A percentile compares a stretch with the other conserved stretches of the same genome.
These are phyloP conservation scores for Spinibarbus caldwelli DNA, from an alignment of 2,797 vertebrate genomes.

Conservation along the genomic window DNA sequence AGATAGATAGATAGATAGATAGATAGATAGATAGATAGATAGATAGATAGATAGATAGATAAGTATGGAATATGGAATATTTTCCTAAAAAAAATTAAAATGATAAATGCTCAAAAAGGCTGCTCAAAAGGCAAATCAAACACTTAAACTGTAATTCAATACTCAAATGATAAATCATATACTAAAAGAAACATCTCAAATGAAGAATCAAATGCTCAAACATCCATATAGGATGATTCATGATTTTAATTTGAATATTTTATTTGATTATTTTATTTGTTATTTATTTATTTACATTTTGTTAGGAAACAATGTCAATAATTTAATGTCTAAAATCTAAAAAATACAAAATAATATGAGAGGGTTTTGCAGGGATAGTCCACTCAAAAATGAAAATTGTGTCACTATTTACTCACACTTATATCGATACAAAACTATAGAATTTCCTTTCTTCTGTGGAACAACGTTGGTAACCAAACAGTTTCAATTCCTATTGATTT, in stretches of 20 bases:
- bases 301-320: not conserved
- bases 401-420: not conserved
- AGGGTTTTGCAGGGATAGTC: not conserved
- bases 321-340: not conserved
- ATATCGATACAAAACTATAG: not conserved
- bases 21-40: too few species aligned
- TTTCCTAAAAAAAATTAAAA: too few species aligned
- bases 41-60: too few species aligned
- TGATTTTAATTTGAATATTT: not conserved
- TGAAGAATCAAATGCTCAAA: not conserved
- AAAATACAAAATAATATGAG: not conserved
- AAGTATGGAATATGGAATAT: too few species aligned
- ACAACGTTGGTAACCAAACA: not conserved
- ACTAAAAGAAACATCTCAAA: not conserved
- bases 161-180: not conserved
- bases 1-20: not conserved
- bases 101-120: too few species aligned
- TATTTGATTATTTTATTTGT: too few species aligned
- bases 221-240: not conserved
- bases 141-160: not conserved
- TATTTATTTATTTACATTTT: too few species aligned
- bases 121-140: too few species aligned
- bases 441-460: constrained; percentile 1
- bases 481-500: not conserved
- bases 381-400: not conserved